Base-by-base conservation (phyloP, 2,888 invertebrate genomes). In the Aleiodes leptofemur region DNA sequence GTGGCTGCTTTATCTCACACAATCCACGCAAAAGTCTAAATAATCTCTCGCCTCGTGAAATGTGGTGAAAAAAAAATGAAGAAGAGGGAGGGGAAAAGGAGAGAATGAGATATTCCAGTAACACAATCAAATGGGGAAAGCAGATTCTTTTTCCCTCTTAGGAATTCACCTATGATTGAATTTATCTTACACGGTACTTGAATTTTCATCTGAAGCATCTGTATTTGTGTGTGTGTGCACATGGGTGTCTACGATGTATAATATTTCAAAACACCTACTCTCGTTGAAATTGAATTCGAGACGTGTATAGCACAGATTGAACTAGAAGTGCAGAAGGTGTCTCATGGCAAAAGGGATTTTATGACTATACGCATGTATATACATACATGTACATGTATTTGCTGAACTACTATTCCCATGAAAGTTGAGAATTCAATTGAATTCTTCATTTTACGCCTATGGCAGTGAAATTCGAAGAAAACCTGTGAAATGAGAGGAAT, bases 351-450 rank as follows among this genome's bases (percentile, higher is more conserved):
- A 43, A 43, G 43, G 9, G 64, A 64, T 64, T 16, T 64, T 48
- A 43, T 43, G 64, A 64, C 43, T 64, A 64, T 61, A 64, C 43
- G 43, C 43, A 43, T 34, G 11, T 9, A 64, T 43, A 23, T 38
- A 38, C 61, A 11, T 34, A 61, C 14, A 34, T 23, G 23, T 1
- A 23, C 23, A 23, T 23, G 23, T n/a, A 43, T 61, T 38, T 8
- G 43, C 61, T 14, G 14, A 4, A 7, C 38, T 61, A 38, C 34
- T 38, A 14, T 48, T 43, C 64, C 56, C 64, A 48, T 43, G 64
- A 38, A 64, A 64, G 48, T 64, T 64, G 64, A 64, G 64, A 64
- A 64, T 64, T 64, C 64, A 64, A 64, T 64, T 64, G 64, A 64
- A 64, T 64, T 64, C 48, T 64, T 64, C 64, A 64, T 64, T 64